Evolutionary conservation across 1,140 invertebrate genomes (phyloP), one percentile per base, ranked within the genome.

Genomic region (Bombus waltoni): DNA sequence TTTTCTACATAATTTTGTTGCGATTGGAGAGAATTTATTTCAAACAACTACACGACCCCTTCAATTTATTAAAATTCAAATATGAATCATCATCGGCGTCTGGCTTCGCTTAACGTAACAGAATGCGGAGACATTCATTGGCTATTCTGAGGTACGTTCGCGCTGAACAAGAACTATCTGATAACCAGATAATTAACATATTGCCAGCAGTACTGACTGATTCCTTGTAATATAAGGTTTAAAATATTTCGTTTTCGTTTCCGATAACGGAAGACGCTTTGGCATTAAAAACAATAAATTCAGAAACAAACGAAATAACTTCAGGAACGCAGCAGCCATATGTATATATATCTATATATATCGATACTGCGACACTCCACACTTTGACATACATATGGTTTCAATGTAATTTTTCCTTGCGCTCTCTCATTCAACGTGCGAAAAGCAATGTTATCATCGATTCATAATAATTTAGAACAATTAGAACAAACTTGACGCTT

Each of bases 301-400:
- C 1, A 0, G 10, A n/a, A n/a, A 13, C 2, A 10, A 62, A 62
- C 11, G 59, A n/a, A n/a, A 28, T 62, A 3, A 28, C 1, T 5
- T 62, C 1, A 13, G 0, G 11, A 62, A 62, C 11, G 59, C 59
- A n/a, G 4, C 10, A n/a, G 2, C 13, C 3, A 0, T 13, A n/a
- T 11, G 1, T n/a, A n/a, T 28, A 62, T 4, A n/a, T 0, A 62
- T 62, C 3, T n/a, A 28, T 25, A 11, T 28, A 13, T n/a, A 59
- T 10, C 3, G 28, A 62, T 28, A n/a, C 0, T 13, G 11, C 11
- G 22, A 22, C 2, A 18, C 22, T 57, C 22, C 53, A 53, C 22
- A 11, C 9, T 0, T 25, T 2, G 28, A 8, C 18, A 53, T 22
- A 13, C 0, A 10, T 5, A 11, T n/a, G 0, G 10, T n/a, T n/a